These are phyloP conservation scores for Eupithecia subumbrata DNA, from an alignment of 2,888 invertebrate species.

Conservation along the genomic window DNA sequence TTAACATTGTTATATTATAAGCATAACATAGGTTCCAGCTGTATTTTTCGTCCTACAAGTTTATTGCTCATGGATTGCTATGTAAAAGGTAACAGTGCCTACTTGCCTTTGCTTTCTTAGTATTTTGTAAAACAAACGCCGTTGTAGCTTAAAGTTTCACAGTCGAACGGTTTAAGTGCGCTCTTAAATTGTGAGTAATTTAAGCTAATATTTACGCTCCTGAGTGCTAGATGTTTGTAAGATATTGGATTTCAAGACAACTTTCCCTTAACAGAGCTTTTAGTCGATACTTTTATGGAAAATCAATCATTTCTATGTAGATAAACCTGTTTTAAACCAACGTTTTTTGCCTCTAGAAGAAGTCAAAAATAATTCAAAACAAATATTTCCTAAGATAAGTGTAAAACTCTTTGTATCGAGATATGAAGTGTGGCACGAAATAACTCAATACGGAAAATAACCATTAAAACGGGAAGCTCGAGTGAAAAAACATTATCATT, in stretches of 20 bases:
- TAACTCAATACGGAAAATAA: slow-evolving; percentile 19
- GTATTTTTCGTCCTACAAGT: not conserved
- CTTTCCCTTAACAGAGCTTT: not conserved
- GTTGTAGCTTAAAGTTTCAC: slow-evolving; percentile 11
- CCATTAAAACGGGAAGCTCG: slow-evolving; percentile 34
- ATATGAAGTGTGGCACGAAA: slow-evolving; percentile 13
- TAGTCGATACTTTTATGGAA: not conserved
- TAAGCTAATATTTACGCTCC: slow-evolving; percentile 25
- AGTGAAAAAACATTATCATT: slow-evolving; percentile 45
- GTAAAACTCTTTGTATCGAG: not conserved
- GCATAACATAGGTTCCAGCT: not conserved
- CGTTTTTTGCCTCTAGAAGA: not conserved
- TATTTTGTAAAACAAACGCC: slow-evolving; percentile 28
- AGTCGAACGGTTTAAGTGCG: slow-evolving; percentile 20
- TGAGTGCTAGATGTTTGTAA: slow-evolving; percentile 21
- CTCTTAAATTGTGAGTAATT: slow-evolving; percentile 19
- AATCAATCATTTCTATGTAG: not conserved
- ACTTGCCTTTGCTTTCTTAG: slow-evolving; percentile 1
- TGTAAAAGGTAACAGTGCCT: not conserved
- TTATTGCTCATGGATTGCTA: slow-evolving; percentile 15
- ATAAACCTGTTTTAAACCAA: no score
- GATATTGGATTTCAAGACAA: slow-evolving; percentile 21
- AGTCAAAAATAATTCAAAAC: not conserved
- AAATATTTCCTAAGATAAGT: not conserved
- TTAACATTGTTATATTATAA: not conserved